Base-by-base conservation (phyloP, 2,888 invertebrate species). In the Isotomurus palustris region DNA sequence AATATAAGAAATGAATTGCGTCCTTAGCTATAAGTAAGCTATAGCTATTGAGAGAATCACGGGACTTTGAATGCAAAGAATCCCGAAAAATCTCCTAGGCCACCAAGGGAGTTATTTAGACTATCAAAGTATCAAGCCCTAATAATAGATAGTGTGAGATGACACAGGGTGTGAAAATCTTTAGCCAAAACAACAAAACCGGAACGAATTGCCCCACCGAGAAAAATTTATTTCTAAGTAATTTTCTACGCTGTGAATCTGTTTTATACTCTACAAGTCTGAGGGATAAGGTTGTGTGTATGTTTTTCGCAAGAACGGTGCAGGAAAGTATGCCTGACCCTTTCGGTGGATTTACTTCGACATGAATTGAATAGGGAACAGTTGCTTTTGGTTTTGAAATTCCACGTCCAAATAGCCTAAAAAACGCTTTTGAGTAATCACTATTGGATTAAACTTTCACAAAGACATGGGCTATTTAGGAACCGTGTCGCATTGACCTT, bases 141-240 rank as follows among this genome's bases (percentile, higher is more conserved):
- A n/a, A n/a, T n/a, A n/a, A n/a, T n/a, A n/a, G n/a, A n/a, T n/a
- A n/a, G n/a, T n/a, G n/a, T n/a, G n/a, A n/a, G n/a, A n/a, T n/a
- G n/a, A n/a, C n/a, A n/a, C n/a, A n/a, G n/a, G n/a, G 49, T 49
- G 49, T 49, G 49, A 49, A 49, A 49, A 49, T 49, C 49, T 49
- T 35, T 49, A 32, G 35, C 49, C 35, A 36, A 49, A 24, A 21
- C 32, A 49, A 35, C 32, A 49, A 49, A 36, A 49, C 35, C 36
- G 49, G 32, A 28, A 21, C 32, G 32, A 49, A 49, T 49, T 49
- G 49, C 10, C 35, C 5, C 32, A 49, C 32, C 32, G 35, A 28
- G 17, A 49, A 32, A 49, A 36, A 36, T 35, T 35, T 35, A 49
- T 28, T 35, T 32, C 32, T 24, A 49, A 17, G 5, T 32, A 35